phyloP scores from a whole-genome alignment of 2,113 vertebrate genomes.

The Plecotus auritus region DNA sequence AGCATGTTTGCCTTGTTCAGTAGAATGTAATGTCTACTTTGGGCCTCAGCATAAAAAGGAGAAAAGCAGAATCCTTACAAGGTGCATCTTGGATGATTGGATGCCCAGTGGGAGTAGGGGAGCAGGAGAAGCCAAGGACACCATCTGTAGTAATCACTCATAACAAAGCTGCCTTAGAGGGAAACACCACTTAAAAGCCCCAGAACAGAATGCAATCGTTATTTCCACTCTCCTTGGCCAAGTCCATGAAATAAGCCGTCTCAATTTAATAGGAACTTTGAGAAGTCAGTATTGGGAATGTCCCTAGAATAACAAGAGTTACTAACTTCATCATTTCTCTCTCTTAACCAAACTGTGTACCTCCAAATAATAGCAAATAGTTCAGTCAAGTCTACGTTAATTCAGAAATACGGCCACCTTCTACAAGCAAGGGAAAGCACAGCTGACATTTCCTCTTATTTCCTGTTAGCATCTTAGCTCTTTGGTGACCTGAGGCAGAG shows the following conservation, averaged over 20 bases:
- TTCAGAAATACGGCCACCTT: not conserved
- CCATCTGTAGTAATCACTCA: not conserved
- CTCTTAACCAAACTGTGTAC: not conserved
- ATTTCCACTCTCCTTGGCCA: conserved; percentile 50
- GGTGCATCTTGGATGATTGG: not conserved
- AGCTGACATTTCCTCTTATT: conserved; percentile 2
- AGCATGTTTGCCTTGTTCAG: not conserved
- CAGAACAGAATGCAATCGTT: not conserved
- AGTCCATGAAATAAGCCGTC: conserved; percentile 31
- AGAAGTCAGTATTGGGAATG: conserved; percentile 15
- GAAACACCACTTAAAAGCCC: conserved; percentile 18
- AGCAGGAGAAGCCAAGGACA: not conserved
- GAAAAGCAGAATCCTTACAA: not conserved
- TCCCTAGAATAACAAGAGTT: conserved; percentile 49
- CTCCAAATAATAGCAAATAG: conserved; percentile 16
- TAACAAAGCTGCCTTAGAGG: conserved; percentile 39
- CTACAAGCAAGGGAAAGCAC: not conserved
- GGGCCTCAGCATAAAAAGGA: not conserved
- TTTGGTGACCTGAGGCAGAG: not conserved
- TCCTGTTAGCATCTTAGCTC: conserved; percentile 12
- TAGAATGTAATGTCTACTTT: not conserved
- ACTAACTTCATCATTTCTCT: not conserved
- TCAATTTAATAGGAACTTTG: conserved; percentile 35
- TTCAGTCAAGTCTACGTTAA: not conserved
- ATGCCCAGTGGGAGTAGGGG: not conserved